These are phyloP conservation scores for Arrhamphus sclerolepis DNA, from an alignment of 2,797 vertebrate species.

Conservation along the genomic window DNA sequence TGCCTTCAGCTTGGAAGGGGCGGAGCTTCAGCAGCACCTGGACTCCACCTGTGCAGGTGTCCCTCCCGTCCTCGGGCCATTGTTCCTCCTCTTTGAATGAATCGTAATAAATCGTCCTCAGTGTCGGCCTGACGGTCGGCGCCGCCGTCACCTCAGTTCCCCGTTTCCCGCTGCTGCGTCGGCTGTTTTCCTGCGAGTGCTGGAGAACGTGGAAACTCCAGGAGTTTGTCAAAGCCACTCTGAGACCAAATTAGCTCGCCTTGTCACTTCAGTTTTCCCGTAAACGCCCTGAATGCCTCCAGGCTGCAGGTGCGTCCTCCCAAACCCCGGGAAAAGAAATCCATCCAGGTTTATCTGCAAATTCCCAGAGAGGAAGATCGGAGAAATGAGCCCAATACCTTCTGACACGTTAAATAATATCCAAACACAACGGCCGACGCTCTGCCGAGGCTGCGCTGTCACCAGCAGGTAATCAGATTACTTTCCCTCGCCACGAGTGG, in stretches of 20 bases:
- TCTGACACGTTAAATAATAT: constrained; percentile 73
- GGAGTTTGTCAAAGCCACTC: constrained; percentile 22
- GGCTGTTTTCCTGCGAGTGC: constrained; percentile 28
- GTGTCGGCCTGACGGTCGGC: too few relatives aligned
- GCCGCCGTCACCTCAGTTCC: too few relatives aligned
- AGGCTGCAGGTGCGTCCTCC: constrained; percentile 29
- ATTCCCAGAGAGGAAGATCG: constrained; percentile 43
- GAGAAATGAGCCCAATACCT: constrained; percentile 68
- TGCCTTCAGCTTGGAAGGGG: too few relatives aligned
- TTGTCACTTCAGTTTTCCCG: constrained; percentile 35
- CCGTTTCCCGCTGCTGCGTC: too few relatives aligned
- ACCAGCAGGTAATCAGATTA: constrained; percentile 60
- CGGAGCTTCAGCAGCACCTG: too few relatives aligned
- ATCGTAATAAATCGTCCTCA: too few relatives aligned
- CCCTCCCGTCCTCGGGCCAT: too few relatives aligned
- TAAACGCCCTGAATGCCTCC: constrained; percentile 27
- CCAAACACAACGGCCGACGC: constrained; percentile 60
- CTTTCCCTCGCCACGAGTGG: constrained; percentile 36
- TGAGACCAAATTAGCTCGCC: constrained; percentile 19
- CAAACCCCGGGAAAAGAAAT: constrained; percentile 40
- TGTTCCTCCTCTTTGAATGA: too few relatives aligned
- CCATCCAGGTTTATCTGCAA: constrained; percentile 60
- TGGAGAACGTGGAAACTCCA: constrained; percentile 25
- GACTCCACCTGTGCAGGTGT: too few relatives aligned
- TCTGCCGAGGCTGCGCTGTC: constrained; percentile 53